phyloP scores from a whole-genome alignment of 2,888 invertebrate genomes.

The Hydriomena furcata region DNA sequence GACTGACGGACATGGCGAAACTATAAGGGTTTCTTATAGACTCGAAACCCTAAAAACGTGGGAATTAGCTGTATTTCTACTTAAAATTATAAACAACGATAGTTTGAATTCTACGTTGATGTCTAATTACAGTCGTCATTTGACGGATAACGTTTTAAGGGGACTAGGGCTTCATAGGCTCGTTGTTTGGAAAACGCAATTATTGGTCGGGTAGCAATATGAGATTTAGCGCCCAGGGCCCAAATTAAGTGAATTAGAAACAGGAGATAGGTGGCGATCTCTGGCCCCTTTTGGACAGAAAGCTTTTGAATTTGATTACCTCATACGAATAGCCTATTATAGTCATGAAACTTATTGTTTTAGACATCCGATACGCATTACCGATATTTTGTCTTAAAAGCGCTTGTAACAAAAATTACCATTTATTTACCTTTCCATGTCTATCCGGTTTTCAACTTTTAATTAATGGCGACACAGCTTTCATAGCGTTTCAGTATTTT shows the following conservation, averaged over 20 bases:
- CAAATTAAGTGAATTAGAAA: constrained; percentile 81
- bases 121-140: too few relatives aligned
- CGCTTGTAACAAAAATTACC: too few relatives aligned
- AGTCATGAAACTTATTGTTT: constrained; percentile 9
- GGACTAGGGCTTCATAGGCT: not conserved
- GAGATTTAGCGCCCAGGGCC: constrained; percentile 67
- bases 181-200: constrained; percentile 75
- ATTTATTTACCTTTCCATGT: too few relatives aligned
- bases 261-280: constrained; percentile 53
- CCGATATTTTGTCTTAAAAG: not conserved
- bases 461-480: too few relatives aligned
- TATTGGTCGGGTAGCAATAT: constrained; percentile 77
- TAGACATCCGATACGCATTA: not conserved
- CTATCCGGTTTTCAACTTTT: too few relatives aligned
- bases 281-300: constrained; percentile 36
- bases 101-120: too few relatives aligned
- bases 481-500: too few relatives aligned
- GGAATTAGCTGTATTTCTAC: too few relatives aligned
- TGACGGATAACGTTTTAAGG: not conserved
- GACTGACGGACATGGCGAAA: too few relatives aligned
- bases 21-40: too few relatives aligned
- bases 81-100: too few relatives aligned
- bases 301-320: constrained; percentile 34
- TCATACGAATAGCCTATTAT: constrained; percentile 16
- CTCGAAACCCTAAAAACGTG: too few relatives aligned